phyloP scores from a whole-genome alignment of 1,140 invertebrate genomes.

The Linepithema humile region DNA sequence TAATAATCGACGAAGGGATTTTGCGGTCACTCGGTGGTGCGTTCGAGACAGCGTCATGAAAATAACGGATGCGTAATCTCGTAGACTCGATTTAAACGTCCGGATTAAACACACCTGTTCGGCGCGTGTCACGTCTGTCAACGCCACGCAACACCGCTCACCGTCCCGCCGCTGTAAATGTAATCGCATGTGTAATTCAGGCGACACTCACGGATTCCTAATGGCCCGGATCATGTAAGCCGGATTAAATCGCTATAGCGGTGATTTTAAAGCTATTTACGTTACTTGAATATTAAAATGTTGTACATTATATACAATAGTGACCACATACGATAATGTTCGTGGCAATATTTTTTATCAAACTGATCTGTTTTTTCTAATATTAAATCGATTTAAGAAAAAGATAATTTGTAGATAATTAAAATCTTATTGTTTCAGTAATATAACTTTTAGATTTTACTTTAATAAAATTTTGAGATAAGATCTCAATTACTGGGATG shows the following conservation, averaged over 20 bases:
- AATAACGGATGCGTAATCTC: constrained; percentile 36
- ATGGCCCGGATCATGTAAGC: constrained; percentile 30
- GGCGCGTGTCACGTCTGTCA: constrained; percentile 52
- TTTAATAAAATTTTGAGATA: background rate
- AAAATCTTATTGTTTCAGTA: too few species aligned
- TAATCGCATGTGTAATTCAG: constrained; percentile 62
- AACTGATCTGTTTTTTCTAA: background rate
- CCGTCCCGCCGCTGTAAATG: constrained; percentile 23
- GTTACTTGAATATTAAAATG: background rate
- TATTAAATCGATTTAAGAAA: background rate
- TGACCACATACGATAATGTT: too few species aligned
- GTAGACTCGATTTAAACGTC: constrained; percentile 10
- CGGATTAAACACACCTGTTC: constrained; percentile 47
- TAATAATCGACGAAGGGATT: constrained; percentile 14
- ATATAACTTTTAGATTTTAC: background rate
- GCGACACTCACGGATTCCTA: constrained; percentile 61
- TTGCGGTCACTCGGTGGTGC: background rate
- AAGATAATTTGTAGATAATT: background rate
- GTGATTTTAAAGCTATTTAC: constrained; percentile 54
- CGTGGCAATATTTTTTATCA: background rate
- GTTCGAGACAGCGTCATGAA: background rate
- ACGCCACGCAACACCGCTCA: constrained; percentile 11
- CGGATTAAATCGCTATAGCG: constrained; percentile 51
- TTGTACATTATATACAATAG: background rate
- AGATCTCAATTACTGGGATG: background rate